A percentile compares a stretch with the other conserved stretches of the same genome.
Conservation (phyloP, 2,113 vertebrate genomes). For the sheep (Ovis aries) region DNA sequence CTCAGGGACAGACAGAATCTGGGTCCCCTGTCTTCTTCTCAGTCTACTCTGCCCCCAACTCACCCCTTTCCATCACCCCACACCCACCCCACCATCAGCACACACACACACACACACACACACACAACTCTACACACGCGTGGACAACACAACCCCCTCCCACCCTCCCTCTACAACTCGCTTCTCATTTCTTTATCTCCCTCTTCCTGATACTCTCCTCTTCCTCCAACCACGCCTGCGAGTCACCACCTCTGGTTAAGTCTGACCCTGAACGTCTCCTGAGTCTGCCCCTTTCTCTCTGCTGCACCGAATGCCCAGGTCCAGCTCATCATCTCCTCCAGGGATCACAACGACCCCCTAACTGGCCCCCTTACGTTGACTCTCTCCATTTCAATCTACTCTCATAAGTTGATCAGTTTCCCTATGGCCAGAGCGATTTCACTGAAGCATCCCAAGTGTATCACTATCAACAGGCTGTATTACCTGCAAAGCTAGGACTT, state of each 20-base stretch:
- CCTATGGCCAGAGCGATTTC: not conserved
- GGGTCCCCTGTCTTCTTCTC: not conserved
- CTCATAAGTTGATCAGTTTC: not conserved
- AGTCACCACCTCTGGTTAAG: rapidly evolving
- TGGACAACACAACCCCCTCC: rapidly evolving
- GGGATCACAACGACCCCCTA: not conserved
- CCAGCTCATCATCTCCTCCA: too few relatives aligned
- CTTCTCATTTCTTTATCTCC: too few relatives aligned
- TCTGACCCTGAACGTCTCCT: not conserved
- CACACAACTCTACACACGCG: not conserved
- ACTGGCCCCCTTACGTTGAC: too few relatives aligned
- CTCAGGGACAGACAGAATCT: not conserved
- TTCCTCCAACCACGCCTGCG: not conserved
- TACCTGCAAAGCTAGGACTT: not conserved
- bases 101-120: not conserved
- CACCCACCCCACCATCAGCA: rapidly evolving
- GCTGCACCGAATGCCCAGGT: rapidly evolving
- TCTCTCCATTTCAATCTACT: not conserved
- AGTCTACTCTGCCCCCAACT: rapidly evolving
- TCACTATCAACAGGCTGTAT: not conserved
- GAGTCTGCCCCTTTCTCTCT: not conserved
- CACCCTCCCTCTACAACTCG: rapidly evolving
- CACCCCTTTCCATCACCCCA: not conserved
- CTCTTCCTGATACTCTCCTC: too few relatives aligned
- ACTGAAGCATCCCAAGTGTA: not conserved